phyloP scores from a whole-genome alignment of 2,113 vertebrate genomes.

The Tachycineta bicolor region DNA sequence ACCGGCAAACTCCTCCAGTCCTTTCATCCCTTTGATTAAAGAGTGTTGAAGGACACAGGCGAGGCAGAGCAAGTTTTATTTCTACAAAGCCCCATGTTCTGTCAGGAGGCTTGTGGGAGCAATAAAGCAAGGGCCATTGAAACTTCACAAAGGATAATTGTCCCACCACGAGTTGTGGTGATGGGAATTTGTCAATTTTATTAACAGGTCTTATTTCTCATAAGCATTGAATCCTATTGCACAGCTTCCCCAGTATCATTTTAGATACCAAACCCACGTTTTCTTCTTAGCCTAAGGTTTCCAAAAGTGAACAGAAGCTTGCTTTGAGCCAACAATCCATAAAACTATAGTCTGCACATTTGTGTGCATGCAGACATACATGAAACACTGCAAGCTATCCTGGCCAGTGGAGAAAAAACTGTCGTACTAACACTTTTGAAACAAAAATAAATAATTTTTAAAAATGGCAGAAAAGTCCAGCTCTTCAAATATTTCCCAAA shows the following conservation, averaged over 20 bases:
- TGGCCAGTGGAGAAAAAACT: fast-evolving
- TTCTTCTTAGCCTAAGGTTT: neutral
- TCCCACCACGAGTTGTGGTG: neutral
- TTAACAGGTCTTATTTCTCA: neutral
- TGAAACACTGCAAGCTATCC: neutral
- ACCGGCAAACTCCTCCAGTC: neutral
- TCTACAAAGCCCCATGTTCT: neutral
- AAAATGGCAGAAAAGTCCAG: neutral
- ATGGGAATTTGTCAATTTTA: neutral
- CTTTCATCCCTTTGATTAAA: neutral
- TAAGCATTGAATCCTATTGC: neutral
- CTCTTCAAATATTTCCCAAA: neutral
- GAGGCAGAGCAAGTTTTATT: neutral
- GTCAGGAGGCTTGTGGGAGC: neutral
- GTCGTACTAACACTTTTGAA: neutral
- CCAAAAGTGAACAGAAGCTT: neutral
- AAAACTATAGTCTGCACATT: neutral
- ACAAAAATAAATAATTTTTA: neutral
- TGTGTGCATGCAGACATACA: fast-evolving
- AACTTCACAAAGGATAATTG: neutral
- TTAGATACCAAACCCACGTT: neutral
- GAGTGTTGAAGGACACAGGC: neutral
- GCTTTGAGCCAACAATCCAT: neutral
- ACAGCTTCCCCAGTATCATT: neutral
- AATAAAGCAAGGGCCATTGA: neutral